A percentile compares a stretch with the other conserved stretches of the same genome.
phyloP scores from a whole-genome alignment of 2,888 invertebrate species.

The Camponotus fellah region DNA sequence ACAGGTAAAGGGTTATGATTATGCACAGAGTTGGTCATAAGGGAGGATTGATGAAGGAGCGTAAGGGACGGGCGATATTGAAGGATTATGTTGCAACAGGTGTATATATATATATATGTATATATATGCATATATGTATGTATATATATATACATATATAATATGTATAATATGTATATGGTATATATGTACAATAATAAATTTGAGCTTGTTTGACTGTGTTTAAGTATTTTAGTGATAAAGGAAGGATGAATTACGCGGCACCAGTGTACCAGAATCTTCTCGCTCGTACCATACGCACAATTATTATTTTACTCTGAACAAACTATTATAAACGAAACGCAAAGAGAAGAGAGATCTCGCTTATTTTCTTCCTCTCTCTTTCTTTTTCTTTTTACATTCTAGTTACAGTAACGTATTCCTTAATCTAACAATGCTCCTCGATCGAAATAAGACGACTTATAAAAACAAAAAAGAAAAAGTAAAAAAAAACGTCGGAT shows the following conservation, averaged over 20 bases:
- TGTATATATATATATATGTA: slow-evolving; percentile 77
- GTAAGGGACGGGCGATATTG: slow-evolving; percentile 78
- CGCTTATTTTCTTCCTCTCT: slow-evolving; percentile 53
- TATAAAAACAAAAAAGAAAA: slow-evolving; percentile 68
- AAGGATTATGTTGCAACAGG: slow-evolving; percentile 83
- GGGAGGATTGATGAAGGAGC: slow-evolving; percentile 74
- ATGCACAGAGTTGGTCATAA: slow-evolving; percentile 85
- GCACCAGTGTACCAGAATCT: slow-evolving; percentile 67
- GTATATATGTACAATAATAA: slow-evolving; percentile 85
- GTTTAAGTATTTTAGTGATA: slow-evolving; percentile 80
- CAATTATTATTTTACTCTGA: slow-evolving; percentile 66
- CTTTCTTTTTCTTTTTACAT: slow-evolving; percentile 50
- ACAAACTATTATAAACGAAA: slow-evolving; percentile 66
- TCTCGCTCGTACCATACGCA: slow-evolving; percentile 59
- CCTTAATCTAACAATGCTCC: slow-evolving; percentile 59
- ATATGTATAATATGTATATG: slow-evolving; percentile 79
- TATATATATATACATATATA: slow-evolving; percentile 69
- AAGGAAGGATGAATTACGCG: slow-evolving; percentile 81
- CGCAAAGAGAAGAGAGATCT: slow-evolving; percentile 60
- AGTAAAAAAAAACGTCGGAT: slow-evolving; percentile 71
- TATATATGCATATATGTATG: slow-evolving; percentile 72
- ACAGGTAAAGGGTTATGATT: slow-evolving; percentile 82
- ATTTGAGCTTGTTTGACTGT: slow-evolving; percentile 85
- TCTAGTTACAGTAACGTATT: slow-evolving; percentile 59
- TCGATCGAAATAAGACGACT: slow-evolving; percentile 72